Base-by-base conservation (phyloP, 2,113 vertebrate genomes). In the Plecturocebus donacophilus region DNA sequence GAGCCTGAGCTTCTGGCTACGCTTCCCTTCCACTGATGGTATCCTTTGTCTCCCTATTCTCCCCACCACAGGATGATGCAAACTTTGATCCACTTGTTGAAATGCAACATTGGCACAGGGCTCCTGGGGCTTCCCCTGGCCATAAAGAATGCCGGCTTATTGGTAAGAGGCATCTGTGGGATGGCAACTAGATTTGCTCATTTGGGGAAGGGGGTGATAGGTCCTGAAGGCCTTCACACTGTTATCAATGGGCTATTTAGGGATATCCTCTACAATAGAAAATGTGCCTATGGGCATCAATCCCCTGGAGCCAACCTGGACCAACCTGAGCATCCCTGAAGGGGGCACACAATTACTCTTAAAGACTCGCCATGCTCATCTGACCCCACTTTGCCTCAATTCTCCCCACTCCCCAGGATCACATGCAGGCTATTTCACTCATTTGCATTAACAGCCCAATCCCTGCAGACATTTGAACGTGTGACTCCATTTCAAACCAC, bases 61-160 rank as follows among this genome's bases (percentile, higher is more conserved):
- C 11, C 52, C 56, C 49, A 42, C 27, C 58, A 38, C 97, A 99
- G 99, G 6, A 98, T 98, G 70, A 95, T 97, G n/a, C 98, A 99
- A 98, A 99, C 99, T 20, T 98, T 99, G 49, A 98, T 99, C 97
- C 99, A 99, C 96, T 97, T 99, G 85, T 61, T 99, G 96, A 99
- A 99, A 93, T 99, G 99, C 93, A 99, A 99, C 97, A 99, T 99
- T 12, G 99, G 99, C 17, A 99, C 99, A 0, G 99, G 99, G 21
- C 98, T 99, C 94, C 98, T 99, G 90, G 99, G 99, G 23, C 98
- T 99, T 88, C 99, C 99, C 13, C 97, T 99, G 97, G 99, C 99
- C 16, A 98, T 99, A 6, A 99, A 99, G 97, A 99, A 99, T 25
- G 99, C 99, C 0, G 99, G 99, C 32, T 98, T 99, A 79, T 98